Conservation (phyloP, 2,113 vertebrate species). For the Thymallus thymallus region DNA sequence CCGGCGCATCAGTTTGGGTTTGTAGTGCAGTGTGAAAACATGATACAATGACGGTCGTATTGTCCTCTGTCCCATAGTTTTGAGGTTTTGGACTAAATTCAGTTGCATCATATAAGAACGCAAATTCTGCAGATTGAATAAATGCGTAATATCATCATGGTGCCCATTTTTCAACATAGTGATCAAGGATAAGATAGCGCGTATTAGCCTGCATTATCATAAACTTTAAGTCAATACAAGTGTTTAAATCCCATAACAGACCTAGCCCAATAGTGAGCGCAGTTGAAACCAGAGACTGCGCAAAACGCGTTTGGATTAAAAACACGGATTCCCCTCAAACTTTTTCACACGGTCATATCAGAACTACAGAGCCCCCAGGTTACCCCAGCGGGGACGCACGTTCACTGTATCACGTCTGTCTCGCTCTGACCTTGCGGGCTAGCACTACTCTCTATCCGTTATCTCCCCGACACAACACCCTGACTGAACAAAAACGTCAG, state of each 20-base stretch:
- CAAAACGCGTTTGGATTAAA: not conserved
- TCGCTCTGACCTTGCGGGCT: constrained; percentile 40
- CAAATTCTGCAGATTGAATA: not conserved
- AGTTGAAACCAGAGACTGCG: not conserved
- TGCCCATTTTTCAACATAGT: not conserved
- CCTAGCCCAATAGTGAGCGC: too few relatives aligned
- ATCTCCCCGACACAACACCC: constrained; percentile 37
- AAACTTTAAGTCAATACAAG: too few relatives aligned
- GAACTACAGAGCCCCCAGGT: too few relatives aligned
- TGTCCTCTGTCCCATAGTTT: not conserved
- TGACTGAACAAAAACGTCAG: not conserved
- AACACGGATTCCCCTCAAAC: not conserved
- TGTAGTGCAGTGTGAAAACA: not conserved
- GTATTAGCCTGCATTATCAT: too few relatives aligned
- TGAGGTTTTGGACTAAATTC: not conserved
- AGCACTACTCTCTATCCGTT: constrained; percentile 10
- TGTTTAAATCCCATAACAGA: too few relatives aligned
- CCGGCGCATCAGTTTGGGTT: not conserved
- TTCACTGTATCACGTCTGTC: constrained; percentile 44
- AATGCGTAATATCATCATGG: not conserved
- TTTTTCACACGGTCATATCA: not conserved
- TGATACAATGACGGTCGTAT: not conserved
- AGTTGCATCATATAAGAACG: not conserved
- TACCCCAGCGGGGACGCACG: constrained; percentile 9
- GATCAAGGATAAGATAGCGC: too few relatives aligned